phyloP scores from a whole-genome alignment of 2,113 vertebrate genomes.

The Lepisosteus oculatus region DNA sequence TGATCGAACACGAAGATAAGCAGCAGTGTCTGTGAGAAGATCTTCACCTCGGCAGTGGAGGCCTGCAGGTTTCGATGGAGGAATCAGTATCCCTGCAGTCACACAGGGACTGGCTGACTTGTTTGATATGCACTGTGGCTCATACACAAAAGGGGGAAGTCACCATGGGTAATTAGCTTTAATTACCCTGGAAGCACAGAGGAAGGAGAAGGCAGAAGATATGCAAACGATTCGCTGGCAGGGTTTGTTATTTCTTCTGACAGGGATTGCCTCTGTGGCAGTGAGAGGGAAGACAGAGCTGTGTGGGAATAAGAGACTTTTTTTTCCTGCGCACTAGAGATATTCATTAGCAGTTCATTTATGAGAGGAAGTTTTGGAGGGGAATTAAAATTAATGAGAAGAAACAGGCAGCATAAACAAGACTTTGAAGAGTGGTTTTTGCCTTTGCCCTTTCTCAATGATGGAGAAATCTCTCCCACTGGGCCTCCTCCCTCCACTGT shows the following conservation, averaged over 20 bases:
- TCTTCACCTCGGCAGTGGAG: neutral
- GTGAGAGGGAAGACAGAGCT: conserved; percentile 56
- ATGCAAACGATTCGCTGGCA: conserved; percentile 44
- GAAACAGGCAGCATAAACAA: conserved; percentile 30
- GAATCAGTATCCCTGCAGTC: neutral
- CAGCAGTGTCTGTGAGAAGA: too few relatives aligned
- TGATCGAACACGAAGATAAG: too few relatives aligned
- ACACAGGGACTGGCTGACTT: neutral
- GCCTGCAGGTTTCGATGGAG: neutral
- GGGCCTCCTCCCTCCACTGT: too few relatives aligned
- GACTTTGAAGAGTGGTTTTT: neutral
- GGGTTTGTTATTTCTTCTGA: conserved; percentile 42
- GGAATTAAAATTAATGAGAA: conserved; percentile 59
- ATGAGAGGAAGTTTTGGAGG: conserved; percentile 48
- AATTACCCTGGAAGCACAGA: conserved; percentile 61
- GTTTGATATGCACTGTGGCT: neutral
- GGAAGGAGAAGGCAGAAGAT: conserved; percentile 44
- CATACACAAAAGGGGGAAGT: conserved; percentile 32
- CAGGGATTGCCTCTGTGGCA: conserved; percentile 44
- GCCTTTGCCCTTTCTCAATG: neutral
- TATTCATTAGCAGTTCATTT: conserved; percentile 57
- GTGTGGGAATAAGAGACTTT: conserved; percentile 53
- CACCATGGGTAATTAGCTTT: conserved; percentile 62
- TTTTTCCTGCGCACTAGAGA: conserved; percentile 24
- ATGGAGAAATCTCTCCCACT: too few relatives aligned